Conservation (phyloP, 2,113 vertebrate genomes). For the Vombatus ursinus region DNA sequence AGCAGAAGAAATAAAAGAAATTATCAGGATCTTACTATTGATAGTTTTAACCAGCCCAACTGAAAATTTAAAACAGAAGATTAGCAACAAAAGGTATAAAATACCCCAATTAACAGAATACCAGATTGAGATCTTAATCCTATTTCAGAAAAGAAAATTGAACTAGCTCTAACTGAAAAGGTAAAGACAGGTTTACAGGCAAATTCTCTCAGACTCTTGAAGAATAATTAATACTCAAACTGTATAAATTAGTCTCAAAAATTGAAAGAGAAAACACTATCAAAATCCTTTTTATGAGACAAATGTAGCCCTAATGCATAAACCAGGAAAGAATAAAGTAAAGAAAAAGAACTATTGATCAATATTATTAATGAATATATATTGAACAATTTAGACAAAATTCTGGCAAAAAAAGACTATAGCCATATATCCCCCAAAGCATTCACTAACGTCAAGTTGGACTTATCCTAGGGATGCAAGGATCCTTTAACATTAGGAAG, state of each 20-base stretch:
- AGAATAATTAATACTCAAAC: background rate
- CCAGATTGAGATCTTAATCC: background rate
- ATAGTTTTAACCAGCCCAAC: background rate
- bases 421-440: too few relatives aligned
- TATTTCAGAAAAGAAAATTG: background rate
- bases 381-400: too few relatives aligned
- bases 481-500: background rate
- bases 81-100: background rate
- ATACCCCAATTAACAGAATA: background rate
- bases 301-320: background rate
- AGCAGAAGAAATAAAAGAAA: background rate
- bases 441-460: background rate
- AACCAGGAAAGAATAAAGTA: background rate
- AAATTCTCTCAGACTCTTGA: background rate
- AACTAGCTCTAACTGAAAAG: too few relatives aligned
- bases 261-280: background rate
- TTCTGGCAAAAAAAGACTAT: too few relatives aligned
- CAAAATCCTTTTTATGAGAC: background rate
- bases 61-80: background rate
- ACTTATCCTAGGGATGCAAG: background rate
- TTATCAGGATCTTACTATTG: background rate
- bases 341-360: background rate
- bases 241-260: background rate
- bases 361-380: background rate
- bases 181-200: background rate